phyloP scores from a whole-genome alignment of 2,888 invertebrate species.

The Pogonocherus hispidulus region DNA sequence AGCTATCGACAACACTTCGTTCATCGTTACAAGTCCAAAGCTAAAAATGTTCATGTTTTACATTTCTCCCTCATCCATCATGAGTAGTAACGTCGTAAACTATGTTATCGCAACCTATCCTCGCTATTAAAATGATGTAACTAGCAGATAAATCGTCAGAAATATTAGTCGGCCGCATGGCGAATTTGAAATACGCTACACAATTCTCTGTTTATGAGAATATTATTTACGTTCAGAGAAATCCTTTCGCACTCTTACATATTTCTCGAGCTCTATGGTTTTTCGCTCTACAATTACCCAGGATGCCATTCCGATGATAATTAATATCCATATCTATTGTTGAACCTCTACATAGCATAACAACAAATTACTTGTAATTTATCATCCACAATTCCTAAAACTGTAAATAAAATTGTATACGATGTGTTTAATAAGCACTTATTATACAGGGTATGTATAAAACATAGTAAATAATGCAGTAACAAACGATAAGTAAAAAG shows the following conservation, averaged over 20 bases:
- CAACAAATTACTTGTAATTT: no score
- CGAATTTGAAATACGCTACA: conserved; percentile 53
- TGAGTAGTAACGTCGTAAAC: conserved; percentile 45
- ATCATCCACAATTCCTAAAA: no score
- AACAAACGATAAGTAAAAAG: no score
- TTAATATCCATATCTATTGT: neutral
- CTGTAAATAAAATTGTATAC: no score
- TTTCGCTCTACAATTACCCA: neutral
- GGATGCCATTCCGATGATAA: neutral
- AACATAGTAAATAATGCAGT: no score
- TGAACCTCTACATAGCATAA: no score
- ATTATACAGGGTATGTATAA: no score
- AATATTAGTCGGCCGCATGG: conserved; percentile 52
- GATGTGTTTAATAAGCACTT: no score
- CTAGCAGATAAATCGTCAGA: conserved; percentile 53
- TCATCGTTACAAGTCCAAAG: conserved; percentile 40
- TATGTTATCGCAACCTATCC: conserved; percentile 53
- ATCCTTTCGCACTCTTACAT: neutral
- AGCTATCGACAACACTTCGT: conserved; percentile 45
- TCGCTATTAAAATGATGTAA: conserved; percentile 57
- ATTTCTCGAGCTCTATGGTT: neutral
- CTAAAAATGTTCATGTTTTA: conserved; percentile 52
- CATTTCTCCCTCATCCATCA: conserved; percentile 51
- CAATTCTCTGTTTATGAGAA: conserved; percentile 50
- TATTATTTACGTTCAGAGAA: conserved; percentile 42